A percentile compares a stretch with the other conserved stretches of the same genome.
Evolutionary conservation across 2,113 vertebrate species (phyloP).

Genomic region (Erpornis zantholeuca): DNA sequence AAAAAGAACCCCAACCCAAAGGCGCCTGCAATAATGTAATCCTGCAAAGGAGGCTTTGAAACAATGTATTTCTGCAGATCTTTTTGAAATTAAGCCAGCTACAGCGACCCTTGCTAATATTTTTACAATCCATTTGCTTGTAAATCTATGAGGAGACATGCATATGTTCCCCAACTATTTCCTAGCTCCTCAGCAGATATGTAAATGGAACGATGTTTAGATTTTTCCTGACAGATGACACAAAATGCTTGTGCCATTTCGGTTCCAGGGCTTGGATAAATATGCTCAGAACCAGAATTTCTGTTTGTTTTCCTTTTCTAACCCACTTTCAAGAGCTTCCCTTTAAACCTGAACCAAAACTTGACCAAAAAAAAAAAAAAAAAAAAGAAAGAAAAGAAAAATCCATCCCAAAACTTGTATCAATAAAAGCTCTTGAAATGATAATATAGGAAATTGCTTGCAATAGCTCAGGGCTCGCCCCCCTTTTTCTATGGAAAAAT

Average conservation of each 20-base stretch:
- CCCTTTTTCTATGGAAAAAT: conserved; percentile 34
- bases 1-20: background rate
- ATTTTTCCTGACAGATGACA: conserved; percentile 59
- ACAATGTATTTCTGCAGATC: conserved; percentile 54
- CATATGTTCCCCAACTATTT: conserved; percentile 30
- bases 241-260: conserved; percentile 32
- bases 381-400: background rate
- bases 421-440: background rate
- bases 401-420: background rate
- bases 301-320: conserved; percentile 43
- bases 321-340: conserved; percentile 41
- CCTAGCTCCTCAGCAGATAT: conserved; percentile 33
- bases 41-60: conserved; percentile 25
- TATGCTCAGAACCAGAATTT: background rate
- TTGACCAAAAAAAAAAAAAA: background rate
- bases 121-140: conserved; percentile 57
- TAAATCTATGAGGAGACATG: conserved; percentile 36
- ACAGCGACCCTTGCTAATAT: conserved; percentile 55
- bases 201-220: conserved; percentile 7
- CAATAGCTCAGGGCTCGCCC: background rate
- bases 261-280: conserved; percentile 13
- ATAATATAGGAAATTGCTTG: background rate
- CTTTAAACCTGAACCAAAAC: conserved; percentile 38
- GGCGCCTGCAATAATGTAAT: background rate
- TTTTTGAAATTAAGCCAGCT: conserved; percentile 63